A percentile compares a stretch with the other conserved stretches of the same genome.
Evolutionary conservation across 2,797 vertebrate genomes (phyloP).

Genomic region (Odontamblyopus lacepedii): DNA sequence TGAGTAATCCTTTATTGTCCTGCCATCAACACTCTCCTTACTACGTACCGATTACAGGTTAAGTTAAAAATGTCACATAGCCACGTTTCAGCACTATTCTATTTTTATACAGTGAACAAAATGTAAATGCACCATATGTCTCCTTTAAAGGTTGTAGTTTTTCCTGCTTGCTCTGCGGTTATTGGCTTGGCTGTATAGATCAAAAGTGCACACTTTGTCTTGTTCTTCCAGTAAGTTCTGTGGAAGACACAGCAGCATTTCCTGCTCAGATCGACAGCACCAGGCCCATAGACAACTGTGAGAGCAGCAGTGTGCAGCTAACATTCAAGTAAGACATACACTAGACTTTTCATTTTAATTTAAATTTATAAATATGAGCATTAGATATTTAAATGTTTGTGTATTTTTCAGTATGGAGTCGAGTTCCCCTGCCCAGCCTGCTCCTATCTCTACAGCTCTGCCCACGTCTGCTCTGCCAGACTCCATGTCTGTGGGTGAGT

Average conservation of each 20-base stretch:
- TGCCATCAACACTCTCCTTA: too few relatives aligned
- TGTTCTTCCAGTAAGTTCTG: constrained; percentile 71
- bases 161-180: constrained; percentile 18
- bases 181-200: not conserved
- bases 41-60: too few relatives aligned
- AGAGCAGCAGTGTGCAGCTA: constrained; percentile 72
- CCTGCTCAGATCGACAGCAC: constrained; percentile 71
- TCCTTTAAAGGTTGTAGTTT: not conserved
- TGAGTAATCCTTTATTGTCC: too few relatives aligned
- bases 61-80: too few relatives aligned
- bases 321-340: constrained; percentile 78
- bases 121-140: too few relatives aligned
- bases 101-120: too few relatives aligned
- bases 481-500: constrained; percentile 94
- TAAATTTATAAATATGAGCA: not conserved
- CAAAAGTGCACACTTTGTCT: constrained; percentile 23
- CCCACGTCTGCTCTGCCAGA: constrained; percentile 84
- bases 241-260: constrained; percentile 79
- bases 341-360: not conserved
- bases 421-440: constrained; percentile 69
- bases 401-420: constrained; percentile 81
- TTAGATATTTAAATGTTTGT: constrained; percentile 1
- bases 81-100: too few relatives aligned
- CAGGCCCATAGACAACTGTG: constrained; percentile 59
- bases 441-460: constrained; percentile 71